Evolutionary conservation across 92 coral and sea anemone genomes (phyloP).

Genomic region (Actinernus sp.): DNA sequence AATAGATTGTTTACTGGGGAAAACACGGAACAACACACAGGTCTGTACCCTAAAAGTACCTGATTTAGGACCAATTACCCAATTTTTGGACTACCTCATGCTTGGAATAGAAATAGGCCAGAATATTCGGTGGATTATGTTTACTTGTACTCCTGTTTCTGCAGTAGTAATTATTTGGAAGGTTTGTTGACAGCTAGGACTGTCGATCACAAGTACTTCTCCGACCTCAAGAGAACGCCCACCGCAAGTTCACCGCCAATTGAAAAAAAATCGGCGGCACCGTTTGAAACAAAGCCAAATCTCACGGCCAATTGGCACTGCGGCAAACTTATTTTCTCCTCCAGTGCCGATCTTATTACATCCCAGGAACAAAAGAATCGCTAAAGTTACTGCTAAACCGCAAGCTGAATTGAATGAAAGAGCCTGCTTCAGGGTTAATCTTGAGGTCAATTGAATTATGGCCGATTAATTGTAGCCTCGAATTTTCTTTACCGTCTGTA

Average conservation of each 20-base stretch:
- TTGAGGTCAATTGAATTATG: slow-evolving; percentile 40
- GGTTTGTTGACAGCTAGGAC: slow-evolving; percentile 79
- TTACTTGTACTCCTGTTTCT: slow-evolving; percentile 60
- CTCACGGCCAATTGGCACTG: slow-evolving; percentile 86
- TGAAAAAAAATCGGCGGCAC: slow-evolving; percentile 74
- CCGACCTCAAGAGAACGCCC: slow-evolving; percentile 77
- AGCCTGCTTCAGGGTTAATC: slow-evolving; percentile 31
- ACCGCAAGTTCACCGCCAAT: slow-evolving; percentile 80
- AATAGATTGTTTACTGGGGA: slow-evolving; percentile 6
- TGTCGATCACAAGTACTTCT: slow-evolving; percentile 82
- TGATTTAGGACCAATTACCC: too few relatives aligned
- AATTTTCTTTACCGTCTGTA: slow-evolving; percentile 4
- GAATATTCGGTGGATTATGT: slow-evolving; percentile 18
- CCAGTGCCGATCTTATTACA: slow-evolving; percentile 67
- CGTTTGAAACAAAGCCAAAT: slow-evolving; percentile 70
- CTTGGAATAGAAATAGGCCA: slow-evolving; percentile 6
- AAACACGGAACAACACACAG: too few relatives aligned
- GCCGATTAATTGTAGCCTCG: slow-evolving; percentile 20
- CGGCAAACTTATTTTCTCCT: slow-evolving; percentile 69
- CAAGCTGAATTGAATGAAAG: slow-evolving; percentile 44
- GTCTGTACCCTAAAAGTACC: too few relatives aligned
- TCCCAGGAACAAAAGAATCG: slow-evolving; percentile 59
- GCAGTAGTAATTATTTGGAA: slow-evolving; percentile 75
- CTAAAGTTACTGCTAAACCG: slow-evolving; percentile 65
- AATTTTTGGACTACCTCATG: too few relatives aligned